Conservation (phyloP, 2,888 invertebrate species). For the Drosophila algonquin region DNA sequence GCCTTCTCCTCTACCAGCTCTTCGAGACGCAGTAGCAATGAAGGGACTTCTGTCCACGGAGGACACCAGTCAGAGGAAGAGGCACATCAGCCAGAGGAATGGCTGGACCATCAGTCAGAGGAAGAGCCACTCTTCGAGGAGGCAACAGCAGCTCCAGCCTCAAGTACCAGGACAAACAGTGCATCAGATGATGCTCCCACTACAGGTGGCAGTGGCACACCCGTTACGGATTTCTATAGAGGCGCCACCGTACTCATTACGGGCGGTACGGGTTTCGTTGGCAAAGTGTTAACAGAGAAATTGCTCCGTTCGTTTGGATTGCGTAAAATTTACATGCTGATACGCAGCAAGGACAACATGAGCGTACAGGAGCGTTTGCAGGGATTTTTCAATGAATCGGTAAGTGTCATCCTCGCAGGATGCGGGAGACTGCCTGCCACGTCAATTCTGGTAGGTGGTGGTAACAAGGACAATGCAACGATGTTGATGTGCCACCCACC, state of each 20-base stretch:
- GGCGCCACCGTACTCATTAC: slow-evolving; percentile 83
- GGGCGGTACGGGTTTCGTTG: slow-evolving; percentile 84
- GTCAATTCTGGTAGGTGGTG: slow-evolving; percentile 17
- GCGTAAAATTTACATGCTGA: slow-evolving; percentile 83
- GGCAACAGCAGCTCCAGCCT: neutral
- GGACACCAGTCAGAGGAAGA: slow-evolving; percentile 40
- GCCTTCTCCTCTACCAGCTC: slow-evolving; percentile 68
- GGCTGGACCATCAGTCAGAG: slow-evolving; percentile 13
- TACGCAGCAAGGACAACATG: slow-evolving; percentile 83
- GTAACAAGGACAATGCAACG: slow-evolving; percentile 21
- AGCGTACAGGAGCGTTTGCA: slow-evolving; percentile 81
- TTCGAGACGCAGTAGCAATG: slow-evolving; percentile 56
- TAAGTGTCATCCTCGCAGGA: slow-evolving; percentile 54
- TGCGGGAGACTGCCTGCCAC: slow-evolving; percentile 12
- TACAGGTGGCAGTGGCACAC: slow-evolving; percentile 57
- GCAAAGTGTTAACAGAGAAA: slow-evolving; percentile 84
- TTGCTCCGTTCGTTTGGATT: slow-evolving; percentile 82
- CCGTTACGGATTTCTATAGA: slow-evolving; percentile 82
- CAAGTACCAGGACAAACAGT: slow-evolving; percentile 35
- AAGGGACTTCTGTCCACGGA: slow-evolving; percentile 32
- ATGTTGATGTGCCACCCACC: slow-evolving; percentile 24
- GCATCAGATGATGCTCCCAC: slow-evolving; percentile 26
- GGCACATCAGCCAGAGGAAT: slow-evolving; percentile 38
- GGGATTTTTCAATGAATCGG: slow-evolving; percentile 82
- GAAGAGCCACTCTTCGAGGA: slow-evolving; percentile 28